Base-by-base conservation (phyloP, 2,888 invertebrate species). In the Crepidodera aurea region DNA sequence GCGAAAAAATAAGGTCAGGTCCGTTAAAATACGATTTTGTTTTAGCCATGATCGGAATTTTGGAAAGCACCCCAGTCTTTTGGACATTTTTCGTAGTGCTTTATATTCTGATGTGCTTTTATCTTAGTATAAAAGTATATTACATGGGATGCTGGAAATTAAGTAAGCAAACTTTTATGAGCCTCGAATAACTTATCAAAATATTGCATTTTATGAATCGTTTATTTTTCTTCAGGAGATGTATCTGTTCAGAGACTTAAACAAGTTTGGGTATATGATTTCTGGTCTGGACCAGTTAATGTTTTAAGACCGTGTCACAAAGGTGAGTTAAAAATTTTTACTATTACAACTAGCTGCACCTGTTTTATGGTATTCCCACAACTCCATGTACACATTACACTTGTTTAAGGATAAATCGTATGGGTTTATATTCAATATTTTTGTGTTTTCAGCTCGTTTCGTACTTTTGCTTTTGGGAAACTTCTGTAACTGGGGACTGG, bases 131-230 rank as follows among this genome's bases (percentile, higher is more conserved):
- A 22, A 88, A 90, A 76, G 88, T 93, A 73, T 92, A 92, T 80
- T 91, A 90, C 76, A 87, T 91, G 79, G 91, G 91, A 0, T 83
- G 86, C 64, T 88, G 91, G 84, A 88, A 84, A 72, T 77, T 90
- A 40, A 86, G 89, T 89, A 74, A 81, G 71, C 68, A 39, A 4
- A n/a, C n/a, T n/a, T n/a, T n/a, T n/a, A n/a, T n/a, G n/a, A n/a
- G n/a, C n/a, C n/a, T n/a, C n/a, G n/a, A n/a, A n/a, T n/a, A n/a
- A n/a, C n/a, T n/a, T n/a, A n/a, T n/a, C n/a, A n/a, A n/a, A n/a
- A n/a, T n/a, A n/a, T n/a, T n/a, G n/a, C n/a, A n/a, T n/a, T n/a
- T n/a, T n/a, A n/a, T n/a, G n/a, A n/a, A n/a, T n/a, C n/a, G n/a
- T n/a, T n/a, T n/a, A n/a, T n/a, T n/a, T n/a, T n/a, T 67, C 75